A percentile compares a stretch with the other conserved stretches of the same genome.
Evolutionary conservation across 2,888 invertebrate genomes (phyloP).

Genomic region (Nephrocerus scutellatus): DNA sequence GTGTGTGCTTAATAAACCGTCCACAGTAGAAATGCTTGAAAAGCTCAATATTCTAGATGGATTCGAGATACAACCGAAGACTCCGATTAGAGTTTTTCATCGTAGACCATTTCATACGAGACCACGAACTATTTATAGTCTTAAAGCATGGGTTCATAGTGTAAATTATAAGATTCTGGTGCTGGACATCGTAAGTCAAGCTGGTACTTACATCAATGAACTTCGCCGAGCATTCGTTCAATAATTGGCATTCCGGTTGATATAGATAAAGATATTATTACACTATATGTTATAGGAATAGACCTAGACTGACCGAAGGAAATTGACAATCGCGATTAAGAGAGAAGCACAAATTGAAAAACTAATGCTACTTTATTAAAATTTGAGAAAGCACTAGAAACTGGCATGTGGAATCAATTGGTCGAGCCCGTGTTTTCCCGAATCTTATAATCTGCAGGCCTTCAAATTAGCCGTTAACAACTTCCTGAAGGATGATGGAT

Average conservation of each 20-base stretch:
- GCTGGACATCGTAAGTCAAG: conserved; percentile 69
- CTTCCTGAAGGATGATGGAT: no score
- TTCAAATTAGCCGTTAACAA: no score
- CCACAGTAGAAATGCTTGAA: conserved; percentile 52
- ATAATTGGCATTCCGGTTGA: conserved; percentile 60
- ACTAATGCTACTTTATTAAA: no score
- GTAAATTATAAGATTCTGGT: conserved; percentile 51
- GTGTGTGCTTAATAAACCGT: conserved; percentile 52
- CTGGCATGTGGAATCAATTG: no score
- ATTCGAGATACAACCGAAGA: conserved; percentile 68
- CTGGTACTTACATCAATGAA: conserved; percentile 96
- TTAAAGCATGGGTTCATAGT: conserved; percentile 54
- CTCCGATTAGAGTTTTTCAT: conserved; percentile 87
- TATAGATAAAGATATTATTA: no score
- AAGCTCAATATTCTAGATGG: conserved; percentile 44
- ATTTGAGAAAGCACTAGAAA: no score
- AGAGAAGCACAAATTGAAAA: no score
- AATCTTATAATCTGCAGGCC: no score
- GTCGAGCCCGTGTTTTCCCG: no score
- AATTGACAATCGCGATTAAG: conserved; percentile 31
- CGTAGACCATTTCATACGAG: conserved; percentile 68
- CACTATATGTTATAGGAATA: conserved; percentile 77
- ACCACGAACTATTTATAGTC: conserved; percentile 57
- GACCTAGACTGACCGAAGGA: conserved; percentile 66
- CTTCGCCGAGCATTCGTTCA: conserved; percentile 70